These are phyloP conservation scores for Hemiscyllium ocellatum DNA, from an alignment of 2,113 vertebrate species.

Conservation along the genomic window DNA sequence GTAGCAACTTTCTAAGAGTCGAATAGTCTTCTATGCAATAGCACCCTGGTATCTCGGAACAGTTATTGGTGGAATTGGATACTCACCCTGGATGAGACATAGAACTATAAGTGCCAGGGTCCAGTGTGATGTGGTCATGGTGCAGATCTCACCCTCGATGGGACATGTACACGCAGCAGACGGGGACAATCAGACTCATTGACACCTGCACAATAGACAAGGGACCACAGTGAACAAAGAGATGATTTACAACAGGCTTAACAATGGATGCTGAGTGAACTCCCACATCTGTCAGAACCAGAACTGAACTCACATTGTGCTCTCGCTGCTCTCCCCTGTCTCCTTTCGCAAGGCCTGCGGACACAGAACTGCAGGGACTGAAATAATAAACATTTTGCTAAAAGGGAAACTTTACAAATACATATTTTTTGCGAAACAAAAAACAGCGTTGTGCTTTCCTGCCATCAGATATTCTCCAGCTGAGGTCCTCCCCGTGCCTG, in stretches of 20 bases:
- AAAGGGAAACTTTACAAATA: background rate
- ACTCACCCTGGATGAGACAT: slow-evolving; percentile 34
- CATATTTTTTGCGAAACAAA: background rate
- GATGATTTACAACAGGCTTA: background rate
- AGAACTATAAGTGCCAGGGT: slow-evolving; percentile 2
- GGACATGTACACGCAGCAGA: slow-evolving; percentile 8
- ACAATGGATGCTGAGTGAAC: background rate
- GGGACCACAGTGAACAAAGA: slow-evolving; percentile 1
- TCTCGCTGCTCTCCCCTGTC: background rate
- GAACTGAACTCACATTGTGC: slow-evolving; percentile 23
- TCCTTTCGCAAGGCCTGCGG: background rate
- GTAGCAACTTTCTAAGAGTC: background rate
- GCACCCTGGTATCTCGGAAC: background rate
- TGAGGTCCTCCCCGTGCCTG: background rate
- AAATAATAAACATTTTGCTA: background rate
- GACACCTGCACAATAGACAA: slow-evolving; percentile 37
- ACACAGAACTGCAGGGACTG: background rate
- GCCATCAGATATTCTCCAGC: background rate
- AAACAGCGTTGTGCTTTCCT: background rate
- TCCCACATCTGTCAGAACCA: slow-evolving; percentile 18
- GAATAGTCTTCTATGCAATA: background rate
- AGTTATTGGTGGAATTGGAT: background rate
- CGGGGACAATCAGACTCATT: slow-evolving; percentile 31
- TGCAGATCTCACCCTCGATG: slow-evolving; percentile 25
- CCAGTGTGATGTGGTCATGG: slow-evolving; percentile 9